These are phyloP conservation scores for Platynereis dumerilii DNA, from an alignment of 2,888 invertebrate genomes.

Conservation along the genomic window DNA sequence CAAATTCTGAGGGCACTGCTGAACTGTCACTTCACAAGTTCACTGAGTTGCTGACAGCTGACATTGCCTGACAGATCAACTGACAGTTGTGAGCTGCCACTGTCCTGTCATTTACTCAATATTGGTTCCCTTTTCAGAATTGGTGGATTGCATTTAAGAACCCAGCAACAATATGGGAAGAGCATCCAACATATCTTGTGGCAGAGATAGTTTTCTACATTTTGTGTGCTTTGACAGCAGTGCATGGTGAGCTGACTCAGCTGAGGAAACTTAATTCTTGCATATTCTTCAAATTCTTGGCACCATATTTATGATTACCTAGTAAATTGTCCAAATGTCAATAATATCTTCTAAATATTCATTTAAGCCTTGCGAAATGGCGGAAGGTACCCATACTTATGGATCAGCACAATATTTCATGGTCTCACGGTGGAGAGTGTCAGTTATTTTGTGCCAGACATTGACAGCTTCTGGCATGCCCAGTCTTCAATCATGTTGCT, in stretches of 20 bases:
- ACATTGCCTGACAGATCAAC: too few species aligned
- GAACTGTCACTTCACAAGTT: too few species aligned
- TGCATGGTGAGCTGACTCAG: conserved; percentile 70
- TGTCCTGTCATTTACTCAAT: too few species aligned
- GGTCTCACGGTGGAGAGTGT: conserved; percentile 77
- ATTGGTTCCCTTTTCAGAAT: conserved; percentile 15
- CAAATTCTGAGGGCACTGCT: too few species aligned
- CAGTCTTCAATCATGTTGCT: conserved; percentile 77
- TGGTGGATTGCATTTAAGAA: conserved; percentile 67
- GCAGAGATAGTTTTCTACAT: conserved; percentile 70
- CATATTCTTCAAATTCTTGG: not conserved
- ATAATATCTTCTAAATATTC: not conserved
- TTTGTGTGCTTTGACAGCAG: conserved; percentile 72
- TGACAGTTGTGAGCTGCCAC: too few species aligned
- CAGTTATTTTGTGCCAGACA: conserved; percentile 75
- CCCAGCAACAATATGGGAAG: conserved; percentile 69
- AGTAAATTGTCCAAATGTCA: not conserved
- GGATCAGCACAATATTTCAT: conserved; percentile 77
- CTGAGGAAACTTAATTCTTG: not conserved
- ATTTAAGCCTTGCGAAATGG: conserved; percentile 72
- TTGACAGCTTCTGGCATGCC: conserved; percentile 86
- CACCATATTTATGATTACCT: not conserved
- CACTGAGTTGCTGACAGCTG: too few species aligned
- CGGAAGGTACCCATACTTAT: conserved; percentile 78
- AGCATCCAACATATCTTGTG: conserved; percentile 72